phyloP scores from a whole-genome alignment of 2,888 invertebrate species.

The Leptopilina myrica region DNA sequence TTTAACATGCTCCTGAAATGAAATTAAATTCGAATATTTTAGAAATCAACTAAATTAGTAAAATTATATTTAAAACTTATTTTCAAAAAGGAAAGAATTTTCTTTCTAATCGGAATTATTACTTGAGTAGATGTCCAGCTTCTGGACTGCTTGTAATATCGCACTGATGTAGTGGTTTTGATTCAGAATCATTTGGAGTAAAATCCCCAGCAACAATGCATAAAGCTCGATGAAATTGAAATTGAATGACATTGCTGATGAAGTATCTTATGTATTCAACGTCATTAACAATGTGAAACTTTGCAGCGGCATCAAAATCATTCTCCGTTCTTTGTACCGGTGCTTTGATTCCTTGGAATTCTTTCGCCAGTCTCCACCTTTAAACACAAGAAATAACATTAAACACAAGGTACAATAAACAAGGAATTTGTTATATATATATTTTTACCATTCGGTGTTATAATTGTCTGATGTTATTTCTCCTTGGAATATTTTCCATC shows the following conservation, averaged over 20 bases:
- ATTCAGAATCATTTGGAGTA: conserved; percentile 80
- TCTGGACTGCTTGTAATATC: conserved; percentile 89
- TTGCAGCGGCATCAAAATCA: conserved; percentile 81
- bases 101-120: conserved; percentile 38
- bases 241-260: conserved; percentile 89
- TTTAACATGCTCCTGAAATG: conserved; percentile 78
- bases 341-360: conserved; percentile 82
- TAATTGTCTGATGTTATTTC: conserved; percentile 80
- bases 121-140: conserved; percentile 86
- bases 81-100: no score
- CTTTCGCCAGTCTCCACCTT: conserved; percentile 75
- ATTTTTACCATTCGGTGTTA: conserved; percentile 81
- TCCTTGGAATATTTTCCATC: conserved; percentile 82
- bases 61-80: no score
- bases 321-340: conserved; percentile 81
- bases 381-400: no score
- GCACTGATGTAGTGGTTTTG: conserved; percentile 88
- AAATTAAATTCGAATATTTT: no score
- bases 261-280: conserved; percentile 81
- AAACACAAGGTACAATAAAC: no score
- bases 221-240: conserved; percentile 88
- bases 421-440: no score
- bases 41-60: no score
- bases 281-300: conserved; percentile 77
- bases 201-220: conserved; percentile 89